A percentile compares a stretch with the other conserved stretches of the same genome.
Conservation (phyloP, 2,797 vertebrate genomes). For the Australoheros facetus region DNA sequence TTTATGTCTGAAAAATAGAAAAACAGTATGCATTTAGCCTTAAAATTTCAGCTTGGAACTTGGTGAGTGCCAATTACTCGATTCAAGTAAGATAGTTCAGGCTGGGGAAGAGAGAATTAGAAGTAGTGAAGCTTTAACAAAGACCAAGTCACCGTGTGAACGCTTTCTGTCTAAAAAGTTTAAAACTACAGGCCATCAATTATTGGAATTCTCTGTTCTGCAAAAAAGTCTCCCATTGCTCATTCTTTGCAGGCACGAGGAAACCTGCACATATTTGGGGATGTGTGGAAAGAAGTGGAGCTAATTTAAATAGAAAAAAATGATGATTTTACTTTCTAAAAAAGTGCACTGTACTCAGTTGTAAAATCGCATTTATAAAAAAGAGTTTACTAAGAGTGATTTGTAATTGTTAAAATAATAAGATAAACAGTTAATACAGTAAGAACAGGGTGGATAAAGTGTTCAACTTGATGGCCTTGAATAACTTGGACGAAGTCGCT, state of each 20-base stretch:
- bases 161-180: constrained; percentile 2
- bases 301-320: neutral
- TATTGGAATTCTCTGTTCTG: neutral
- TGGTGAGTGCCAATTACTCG: constrained; percentile 31
- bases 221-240: neutral
- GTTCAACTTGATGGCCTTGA: neutral
- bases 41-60: constrained; percentile 6
- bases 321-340: no score
- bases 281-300: neutral
- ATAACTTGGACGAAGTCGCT: neutral
- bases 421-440: neutral
- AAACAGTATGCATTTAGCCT: constrained; percentile 11
- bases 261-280: neutral
- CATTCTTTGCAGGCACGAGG: neutral
- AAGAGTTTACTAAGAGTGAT: neutral
- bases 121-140: neutral
- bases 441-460: neutral
- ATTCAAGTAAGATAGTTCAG: constrained; percentile 35
- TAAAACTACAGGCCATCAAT: constrained; percentile 15
- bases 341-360: neutral
- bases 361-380: neutral
- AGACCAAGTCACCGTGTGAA: neutral
- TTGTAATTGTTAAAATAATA: neutral
- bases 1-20: constrained; percentile 29
- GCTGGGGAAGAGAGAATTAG: neutral